Percentiles rank a stretch among this genome's conserved stretches.
phyloP scores from a whole-genome alignment of 2,888 invertebrate species.

The Cecidostiba fungosa region DNA sequence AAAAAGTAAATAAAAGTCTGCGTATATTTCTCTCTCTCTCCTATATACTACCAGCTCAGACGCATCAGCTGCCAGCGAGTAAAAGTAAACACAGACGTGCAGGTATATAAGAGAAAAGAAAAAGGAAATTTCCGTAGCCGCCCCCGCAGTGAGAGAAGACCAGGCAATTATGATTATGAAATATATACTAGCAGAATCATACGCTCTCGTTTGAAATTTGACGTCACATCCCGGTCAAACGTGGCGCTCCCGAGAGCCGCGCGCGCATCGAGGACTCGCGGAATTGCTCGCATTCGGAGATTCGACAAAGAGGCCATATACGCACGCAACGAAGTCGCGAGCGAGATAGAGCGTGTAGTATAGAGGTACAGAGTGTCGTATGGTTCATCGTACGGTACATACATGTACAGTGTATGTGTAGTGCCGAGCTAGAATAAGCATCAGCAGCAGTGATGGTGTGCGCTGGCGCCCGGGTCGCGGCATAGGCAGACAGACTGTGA shows the following conservation, averaged over 20 bases:
- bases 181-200: not conserved
- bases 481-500: not conserved
- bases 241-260: constrained; percentile 68
- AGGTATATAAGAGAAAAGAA: not conserved
- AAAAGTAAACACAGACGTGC: not conserved
- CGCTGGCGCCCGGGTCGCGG: constrained; percentile 3
- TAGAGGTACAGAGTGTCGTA: too few species aligned
- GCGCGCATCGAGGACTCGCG: not conserved
- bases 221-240: constrained; percentile 80
- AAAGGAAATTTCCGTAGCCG: not conserved
- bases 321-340: too few species aligned
- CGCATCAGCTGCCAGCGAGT: not conserved
- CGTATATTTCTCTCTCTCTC: not conserved
- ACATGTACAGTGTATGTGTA: too few species aligned
- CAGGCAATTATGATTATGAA: not conserved
- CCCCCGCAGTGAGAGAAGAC: not conserved
- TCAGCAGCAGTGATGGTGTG: not conserved
- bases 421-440: too few species aligned
- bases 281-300: not conserved
- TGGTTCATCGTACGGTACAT: too few species aligned
- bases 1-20: not conserved
- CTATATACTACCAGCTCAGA: not conserved
- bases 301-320: too few species aligned
- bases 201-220: constrained; percentile 54
- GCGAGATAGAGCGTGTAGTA: too few species aligned